Evolutionary conservation across 2,888 invertebrate species (phyloP).

Genomic region (Lingula anatina): DNA sequence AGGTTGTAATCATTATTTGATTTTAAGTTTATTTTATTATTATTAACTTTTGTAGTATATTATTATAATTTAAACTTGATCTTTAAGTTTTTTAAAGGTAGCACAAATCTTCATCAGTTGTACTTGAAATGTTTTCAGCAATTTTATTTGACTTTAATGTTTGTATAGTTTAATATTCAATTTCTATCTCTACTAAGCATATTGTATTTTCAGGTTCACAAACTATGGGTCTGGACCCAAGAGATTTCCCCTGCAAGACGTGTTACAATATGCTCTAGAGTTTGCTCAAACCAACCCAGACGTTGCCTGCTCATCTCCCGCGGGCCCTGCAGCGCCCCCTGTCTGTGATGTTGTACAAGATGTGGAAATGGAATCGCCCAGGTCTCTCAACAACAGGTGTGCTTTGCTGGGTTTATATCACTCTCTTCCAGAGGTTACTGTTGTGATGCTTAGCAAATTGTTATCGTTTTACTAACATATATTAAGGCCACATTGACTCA

Average conservation of each 20-base stretch:
- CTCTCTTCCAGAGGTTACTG: no score
- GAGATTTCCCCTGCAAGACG: slow-evolving; percentile 51
- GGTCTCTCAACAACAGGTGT: no score
- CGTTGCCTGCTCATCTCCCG: no score
- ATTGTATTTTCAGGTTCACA: slow-evolving; percentile 36
- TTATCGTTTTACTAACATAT: no score
- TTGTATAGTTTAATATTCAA: no score
- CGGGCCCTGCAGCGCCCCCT: not conserved
- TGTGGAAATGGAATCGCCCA: slow-evolving; percentile 50
- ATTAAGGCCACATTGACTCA: no score
- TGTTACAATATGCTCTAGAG: slow-evolving; percentile 51
- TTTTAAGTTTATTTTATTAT: not conserved
- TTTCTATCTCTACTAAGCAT: not conserved
- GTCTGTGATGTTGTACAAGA: slow-evolving; percentile 22
- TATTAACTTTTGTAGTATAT: not conserved
- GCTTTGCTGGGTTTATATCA: no score
- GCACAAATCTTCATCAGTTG: no score
- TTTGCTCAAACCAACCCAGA: slow-evolving; percentile 48
- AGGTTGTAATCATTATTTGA: not conserved
- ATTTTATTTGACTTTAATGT: no score
- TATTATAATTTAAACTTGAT: not conserved
- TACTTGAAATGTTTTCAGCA: no score
- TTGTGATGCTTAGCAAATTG: no score
- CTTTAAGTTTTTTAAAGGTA: slow-evolving; percentile 25
- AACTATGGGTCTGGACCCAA: slow-evolving; percentile 50